These are phyloP conservation scores for Tetropium fuscum DNA, from an alignment of 2,888 invertebrate species.

Conservation along the genomic window DNA sequence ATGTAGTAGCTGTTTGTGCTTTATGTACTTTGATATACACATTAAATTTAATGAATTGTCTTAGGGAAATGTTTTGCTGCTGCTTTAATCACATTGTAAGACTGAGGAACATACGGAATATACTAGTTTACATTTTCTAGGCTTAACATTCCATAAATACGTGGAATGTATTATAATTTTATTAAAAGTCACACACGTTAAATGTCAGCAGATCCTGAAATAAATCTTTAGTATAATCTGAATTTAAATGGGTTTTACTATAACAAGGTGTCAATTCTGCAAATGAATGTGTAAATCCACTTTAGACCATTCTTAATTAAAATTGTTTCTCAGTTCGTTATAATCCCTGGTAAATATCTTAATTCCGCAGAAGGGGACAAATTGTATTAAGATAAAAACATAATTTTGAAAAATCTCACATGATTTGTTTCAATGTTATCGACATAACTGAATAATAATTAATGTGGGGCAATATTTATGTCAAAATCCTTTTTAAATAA, in stretches of 20 bases:
- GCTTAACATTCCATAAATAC: not conserved
- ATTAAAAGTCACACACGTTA: too few species aligned
- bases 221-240: too few species aligned
- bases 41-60: slow-evolving; percentile 50
- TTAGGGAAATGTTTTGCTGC: slow-evolving; percentile 36
- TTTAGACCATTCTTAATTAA: too few species aligned
- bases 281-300: too few species aligned
- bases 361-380: slow-evolving; percentile 2
- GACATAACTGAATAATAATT: slow-evolving; percentile 9
- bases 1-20: slow-evolving; percentile 35
- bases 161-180: too few species aligned
- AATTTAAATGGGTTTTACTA: too few species aligned
- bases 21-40: slow-evolving; percentile 44
- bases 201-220: too few species aligned
- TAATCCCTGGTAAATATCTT: too few species aligned
- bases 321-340: too few species aligned
- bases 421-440: slow-evolving; percentile 4
- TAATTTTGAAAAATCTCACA: not conserved
- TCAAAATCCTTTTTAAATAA: slow-evolving; percentile 22
- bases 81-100: slow-evolving; percentile 8
- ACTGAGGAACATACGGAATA: not conserved
- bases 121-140: not conserved
- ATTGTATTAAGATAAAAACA: not conserved
- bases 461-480: slow-evolving; percentile 20
- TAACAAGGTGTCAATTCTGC: too few species aligned